These are phyloP conservation scores for Aphyosemion australe DNA, from an alignment of 2,113 vertebrate genomes.

Conservation along the genomic window DNA sequence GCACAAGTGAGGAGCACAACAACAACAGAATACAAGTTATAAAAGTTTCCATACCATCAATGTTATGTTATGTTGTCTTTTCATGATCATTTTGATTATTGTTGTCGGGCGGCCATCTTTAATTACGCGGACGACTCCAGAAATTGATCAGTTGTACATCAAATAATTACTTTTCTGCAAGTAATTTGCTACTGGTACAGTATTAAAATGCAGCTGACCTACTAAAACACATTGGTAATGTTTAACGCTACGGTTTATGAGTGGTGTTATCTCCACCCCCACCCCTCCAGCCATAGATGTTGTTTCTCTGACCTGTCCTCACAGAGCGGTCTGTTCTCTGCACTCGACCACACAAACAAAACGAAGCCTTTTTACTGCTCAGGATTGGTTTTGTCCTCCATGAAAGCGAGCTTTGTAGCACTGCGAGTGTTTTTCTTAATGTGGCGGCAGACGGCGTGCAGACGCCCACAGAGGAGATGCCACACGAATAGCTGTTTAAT, in stretches of 20 bases:
- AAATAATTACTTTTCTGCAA: too few species aligned
- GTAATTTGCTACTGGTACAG: too few species aligned
- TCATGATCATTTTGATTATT: too few species aligned
- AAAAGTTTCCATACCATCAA: too few species aligned
- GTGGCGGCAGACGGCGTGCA: slow-evolving; percentile 16
- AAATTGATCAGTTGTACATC: too few species aligned
- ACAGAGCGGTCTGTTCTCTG: background rate
- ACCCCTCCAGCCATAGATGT: background rate
- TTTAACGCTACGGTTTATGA: background rate
- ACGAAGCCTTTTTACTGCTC: background rate
- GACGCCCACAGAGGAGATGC: slow-evolving; percentile 24
- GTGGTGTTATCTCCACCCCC: too few species aligned
- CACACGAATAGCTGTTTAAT: slow-evolving; percentile 25
- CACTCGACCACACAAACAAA: background rate
- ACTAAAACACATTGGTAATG: background rate
- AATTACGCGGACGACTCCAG: too few species aligned
- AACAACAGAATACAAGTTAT: too few species aligned
- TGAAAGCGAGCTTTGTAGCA: background rate
- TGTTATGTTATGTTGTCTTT: too few species aligned
- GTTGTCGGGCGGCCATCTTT: too few species aligned
- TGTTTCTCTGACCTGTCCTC: background rate
- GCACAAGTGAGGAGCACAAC: too few species aligned
- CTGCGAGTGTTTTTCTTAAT: slow-evolving; percentile 1
- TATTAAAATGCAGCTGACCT: background rate
- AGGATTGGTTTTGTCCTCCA: background rate